Conservation (phyloP, 2,888 invertebrate species). For the Ametastegia equiseti region DNA sequence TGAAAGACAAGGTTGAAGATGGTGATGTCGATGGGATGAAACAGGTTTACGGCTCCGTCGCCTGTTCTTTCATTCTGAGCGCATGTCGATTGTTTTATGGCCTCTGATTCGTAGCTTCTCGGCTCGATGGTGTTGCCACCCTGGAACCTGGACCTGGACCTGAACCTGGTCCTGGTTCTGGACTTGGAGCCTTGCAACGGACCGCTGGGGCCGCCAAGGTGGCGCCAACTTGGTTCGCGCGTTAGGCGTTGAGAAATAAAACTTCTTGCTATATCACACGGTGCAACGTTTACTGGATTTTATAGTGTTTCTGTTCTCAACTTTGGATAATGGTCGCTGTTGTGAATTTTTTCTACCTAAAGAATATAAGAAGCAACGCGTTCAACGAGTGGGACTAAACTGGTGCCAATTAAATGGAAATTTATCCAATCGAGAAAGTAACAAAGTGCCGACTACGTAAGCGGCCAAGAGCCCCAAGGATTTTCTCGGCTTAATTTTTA, state of each 20-base stretch:
- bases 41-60: constrained; percentile 60
- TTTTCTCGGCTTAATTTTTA: constrained; percentile 54
- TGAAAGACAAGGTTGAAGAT: constrained; percentile 38
- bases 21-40: constrained; percentile 51
- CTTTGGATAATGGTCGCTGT: constrained; percentile 55
- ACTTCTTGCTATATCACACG: background rate
- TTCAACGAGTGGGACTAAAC: background rate
- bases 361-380: constrained; percentile 39
- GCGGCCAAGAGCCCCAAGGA: constrained; percentile 45
- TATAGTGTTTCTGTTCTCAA: constrained; percentile 54
- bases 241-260: constrained; percentile 42
- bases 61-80: constrained; percentile 52
- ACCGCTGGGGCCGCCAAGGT: constrained; percentile 55
- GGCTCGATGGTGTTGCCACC: constrained; percentile 49
- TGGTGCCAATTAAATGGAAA: constrained; percentile 45
- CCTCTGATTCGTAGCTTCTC: constrained; percentile 41
- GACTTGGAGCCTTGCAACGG: constrained; percentile 45
- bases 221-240: constrained; percentile 57
- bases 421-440: constrained; percentile 49
- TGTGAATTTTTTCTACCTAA: background rate
- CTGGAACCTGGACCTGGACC: constrained; percentile 42
- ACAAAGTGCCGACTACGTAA: constrained; percentile 50
- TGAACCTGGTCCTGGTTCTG: constrained; percentile 45
- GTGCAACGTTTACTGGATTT: constrained; percentile 41
- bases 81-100: constrained; percentile 64